phyloP scores from a whole-genome alignment of 2,888 invertebrate genomes.

The Dorcus hopei region DNA sequence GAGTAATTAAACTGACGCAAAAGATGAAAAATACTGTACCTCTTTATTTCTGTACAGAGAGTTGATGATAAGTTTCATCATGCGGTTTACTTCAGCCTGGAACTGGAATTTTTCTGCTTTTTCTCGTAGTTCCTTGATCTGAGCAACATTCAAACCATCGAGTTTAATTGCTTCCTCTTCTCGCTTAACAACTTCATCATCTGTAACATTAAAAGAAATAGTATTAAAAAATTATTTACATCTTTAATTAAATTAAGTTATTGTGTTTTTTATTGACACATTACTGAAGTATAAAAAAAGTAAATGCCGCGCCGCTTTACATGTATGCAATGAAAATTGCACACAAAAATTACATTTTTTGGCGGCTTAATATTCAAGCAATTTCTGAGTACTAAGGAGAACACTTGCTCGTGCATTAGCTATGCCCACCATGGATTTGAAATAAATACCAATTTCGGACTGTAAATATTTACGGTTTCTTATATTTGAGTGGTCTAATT shows the following conservation, averaged over 20 bases:
- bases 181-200: conserved; percentile 84
- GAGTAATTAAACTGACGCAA: neutral
- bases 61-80: conserved; percentile 99
- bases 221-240: neutral
- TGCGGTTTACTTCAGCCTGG: conserved; percentile 98
- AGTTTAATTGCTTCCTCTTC: conserved; percentile 96
- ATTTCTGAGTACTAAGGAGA: too few species aligned
- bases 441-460: too few species aligned
- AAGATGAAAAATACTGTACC: conserved; percentile 48
- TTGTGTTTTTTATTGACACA: too few species aligned
- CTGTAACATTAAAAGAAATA: conserved; percentile 48
- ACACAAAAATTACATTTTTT: too few species aligned
- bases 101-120: conserved; percentile 86
- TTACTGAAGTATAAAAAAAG: too few species aligned
- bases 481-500: too few species aligned
- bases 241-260: neutral
- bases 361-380: too few species aligned
- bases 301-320: too few species aligned
- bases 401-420: too few species aligned
- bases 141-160: conserved; percentile 91
- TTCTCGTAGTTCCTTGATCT: conserved; percentile 87
- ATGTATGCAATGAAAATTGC: too few species aligned
- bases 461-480: too few species aligned
- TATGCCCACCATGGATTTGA: too few species aligned
- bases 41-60: conserved; percentile 99